phyloP scores from a whole-genome alignment of 2,113 vertebrate species.

The Labeo rohita region DNA sequence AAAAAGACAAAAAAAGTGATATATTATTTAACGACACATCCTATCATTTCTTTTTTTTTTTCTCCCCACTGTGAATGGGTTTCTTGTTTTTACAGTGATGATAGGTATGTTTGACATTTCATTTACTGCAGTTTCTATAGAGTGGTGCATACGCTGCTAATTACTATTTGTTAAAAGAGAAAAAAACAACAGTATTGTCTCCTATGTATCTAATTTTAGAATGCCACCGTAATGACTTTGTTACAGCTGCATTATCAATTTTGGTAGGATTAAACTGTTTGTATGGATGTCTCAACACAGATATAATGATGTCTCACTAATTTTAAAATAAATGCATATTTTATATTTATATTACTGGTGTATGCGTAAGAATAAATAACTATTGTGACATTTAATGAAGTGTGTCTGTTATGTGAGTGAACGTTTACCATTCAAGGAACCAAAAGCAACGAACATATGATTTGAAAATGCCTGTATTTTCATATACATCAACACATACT shows the following conservation, averaged over 20 bases:
- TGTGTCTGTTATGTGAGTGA: constrained; percentile 36
- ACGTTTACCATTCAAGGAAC: constrained; percentile 14
- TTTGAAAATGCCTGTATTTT: constrained; percentile 40
- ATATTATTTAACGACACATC: constrained; percentile 71
- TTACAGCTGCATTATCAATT: constrained; percentile 92
- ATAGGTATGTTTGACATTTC: constrained; percentile 75
- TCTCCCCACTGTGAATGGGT: constrained; percentile 72
- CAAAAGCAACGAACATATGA: constrained; percentile 19
- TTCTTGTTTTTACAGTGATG: constrained; percentile 77
- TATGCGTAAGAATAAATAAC: constrained; percentile 83
- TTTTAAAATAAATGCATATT: constrained; percentile 85
- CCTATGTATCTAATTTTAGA: constrained; percentile 82
- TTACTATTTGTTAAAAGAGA: constrained; percentile 67
- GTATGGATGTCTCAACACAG: constrained; percentile 84
- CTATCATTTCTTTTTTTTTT: constrained; percentile 66
- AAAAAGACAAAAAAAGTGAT: constrained; percentile 63
- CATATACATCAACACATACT: constrained; percentile 32
- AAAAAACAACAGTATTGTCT: constrained; percentile 68
- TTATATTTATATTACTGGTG: constrained; percentile 87
- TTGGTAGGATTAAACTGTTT: constrained; percentile 91
- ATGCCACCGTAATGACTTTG: constrained; percentile 87
- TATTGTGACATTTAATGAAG: constrained; percentile 79
- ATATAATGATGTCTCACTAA: constrained; percentile 85
- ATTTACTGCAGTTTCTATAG: constrained; percentile 72
- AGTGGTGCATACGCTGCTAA: constrained; percentile 77